Conservation (phyloP, 2,797 vertebrate species). For the Lophotriccus pileatus region DNA sequence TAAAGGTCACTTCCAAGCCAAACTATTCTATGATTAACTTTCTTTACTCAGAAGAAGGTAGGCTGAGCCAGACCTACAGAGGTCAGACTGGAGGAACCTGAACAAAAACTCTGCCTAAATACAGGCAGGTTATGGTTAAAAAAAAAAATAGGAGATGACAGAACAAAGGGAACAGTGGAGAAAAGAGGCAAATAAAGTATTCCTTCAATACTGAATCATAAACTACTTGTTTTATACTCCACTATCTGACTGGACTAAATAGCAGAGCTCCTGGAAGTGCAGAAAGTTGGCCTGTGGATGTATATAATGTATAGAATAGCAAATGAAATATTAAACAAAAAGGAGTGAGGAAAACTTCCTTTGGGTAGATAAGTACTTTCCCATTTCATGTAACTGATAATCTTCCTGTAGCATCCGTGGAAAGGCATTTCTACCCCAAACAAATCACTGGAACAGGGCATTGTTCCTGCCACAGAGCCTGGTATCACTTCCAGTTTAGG, state of each 20-base stretch:
- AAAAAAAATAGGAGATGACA: fast-evolving
- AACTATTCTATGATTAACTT: background rate
- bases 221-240: fast-evolving
- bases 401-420: background rate
- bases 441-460: background rate
- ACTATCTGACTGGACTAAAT: fast-evolving
- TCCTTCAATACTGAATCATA: background rate
- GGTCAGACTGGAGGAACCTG: background rate
- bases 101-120: background rate
- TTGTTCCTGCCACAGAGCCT: background rate
- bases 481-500: background rate
- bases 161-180: background rate
- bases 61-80: background rate
- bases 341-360: background rate
- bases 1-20: background rate
- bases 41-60: background rate
- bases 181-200: background rate
- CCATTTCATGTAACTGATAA: background rate
- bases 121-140: background rate
- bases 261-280: background rate
- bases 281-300: background rate
- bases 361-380: background rate
- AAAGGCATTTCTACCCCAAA: background rate
- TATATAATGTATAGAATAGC: background rate
- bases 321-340: background rate